Evolutionary conservation across 2,888 invertebrate species (phyloP).

Genomic region (Ochropleura plecta): DNA sequence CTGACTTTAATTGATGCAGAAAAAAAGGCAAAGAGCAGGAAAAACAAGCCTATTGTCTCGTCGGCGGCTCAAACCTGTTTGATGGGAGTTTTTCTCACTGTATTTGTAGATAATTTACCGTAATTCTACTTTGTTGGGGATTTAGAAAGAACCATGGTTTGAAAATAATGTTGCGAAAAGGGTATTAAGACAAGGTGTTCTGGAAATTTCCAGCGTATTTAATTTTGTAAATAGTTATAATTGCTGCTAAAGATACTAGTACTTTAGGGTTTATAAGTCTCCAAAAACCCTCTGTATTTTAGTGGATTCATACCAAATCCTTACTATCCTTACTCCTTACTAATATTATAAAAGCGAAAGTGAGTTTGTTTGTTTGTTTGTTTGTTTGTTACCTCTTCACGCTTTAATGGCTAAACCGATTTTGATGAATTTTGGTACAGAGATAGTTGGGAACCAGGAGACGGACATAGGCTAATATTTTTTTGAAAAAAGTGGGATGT

Average conservation of each 20-base stretch:
- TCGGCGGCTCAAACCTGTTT: conserved; percentile 42
- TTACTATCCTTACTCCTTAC: too few relatives aligned
- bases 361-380: too few relatives aligned
- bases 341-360: too few relatives aligned
- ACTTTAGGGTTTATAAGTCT: background rate
- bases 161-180: background rate
- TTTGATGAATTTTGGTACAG: too few relatives aligned
- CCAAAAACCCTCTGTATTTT: too few relatives aligned
- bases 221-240: too few relatives aligned
- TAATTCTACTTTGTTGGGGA: conserved; percentile 1
- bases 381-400: too few relatives aligned
- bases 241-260: background rate
- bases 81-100: conserved; percentile 32
- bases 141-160: background rate
- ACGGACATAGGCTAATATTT: too few relatives aligned
- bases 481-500: too few relatives aligned
- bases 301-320: too few relatives aligned
- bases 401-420: too few relatives aligned
- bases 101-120: conserved; percentile 29
- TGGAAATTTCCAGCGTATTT: background rate
- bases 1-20: conserved; percentile 33
- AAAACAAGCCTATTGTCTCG: conserved; percentile 48
- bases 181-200: background rate
- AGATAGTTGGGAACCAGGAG: too few relatives aligned
- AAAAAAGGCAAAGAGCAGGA: conserved; percentile 60